These are phyloP conservation scores for Andrena marginata DNA, from an alignment of 2,888 invertebrate genomes.

Conservation along the genomic window DNA sequence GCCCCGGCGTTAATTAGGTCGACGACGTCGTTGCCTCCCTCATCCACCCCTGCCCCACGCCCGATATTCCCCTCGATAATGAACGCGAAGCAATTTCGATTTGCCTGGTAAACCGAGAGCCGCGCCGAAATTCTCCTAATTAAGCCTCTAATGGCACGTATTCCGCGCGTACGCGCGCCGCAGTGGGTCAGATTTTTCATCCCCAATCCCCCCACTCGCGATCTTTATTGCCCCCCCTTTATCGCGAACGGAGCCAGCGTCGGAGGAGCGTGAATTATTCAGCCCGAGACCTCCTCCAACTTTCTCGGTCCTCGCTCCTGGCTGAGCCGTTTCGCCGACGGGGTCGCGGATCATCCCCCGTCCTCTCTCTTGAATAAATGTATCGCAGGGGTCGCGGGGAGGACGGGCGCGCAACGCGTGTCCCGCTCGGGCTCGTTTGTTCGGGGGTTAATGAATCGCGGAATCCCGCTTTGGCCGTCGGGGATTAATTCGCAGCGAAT, in stretches of 20 bases:
- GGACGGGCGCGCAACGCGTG: no score
- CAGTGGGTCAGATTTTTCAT: slow-evolving; percentile 1
- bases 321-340: no score
- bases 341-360: no score
- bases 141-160: slow-evolving; percentile 24
- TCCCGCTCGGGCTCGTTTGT: not conserved
- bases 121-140: slow-evolving; percentile 34
- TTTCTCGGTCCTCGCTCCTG: not conserved
- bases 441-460: slow-evolving; percentile 23
- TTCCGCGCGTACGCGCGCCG: slow-evolving; percentile 1
- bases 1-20: slow-evolving; percentile 66
- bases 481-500: slow-evolving; percentile 16
- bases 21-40: slow-evolving; percentile 41
- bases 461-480: slow-evolving; percentile 17
- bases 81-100: slow-evolving; percentile 62
- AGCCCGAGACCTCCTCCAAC: not conserved
- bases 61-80: slow-evolving; percentile 28
- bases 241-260: not conserved
- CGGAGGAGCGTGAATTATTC: not conserved
- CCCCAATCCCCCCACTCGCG: not conserved
- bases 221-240: not conserved
- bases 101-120: slow-evolving; percentile 21
- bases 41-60: not conserved
- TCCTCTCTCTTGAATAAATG: no score
- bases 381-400: no score